Evolutionary conservation across 1,140 invertebrate genomes (phyloP), one percentile per base, ranked within the genome.

Genomic region (Macrobrachium nipponense): DNA sequence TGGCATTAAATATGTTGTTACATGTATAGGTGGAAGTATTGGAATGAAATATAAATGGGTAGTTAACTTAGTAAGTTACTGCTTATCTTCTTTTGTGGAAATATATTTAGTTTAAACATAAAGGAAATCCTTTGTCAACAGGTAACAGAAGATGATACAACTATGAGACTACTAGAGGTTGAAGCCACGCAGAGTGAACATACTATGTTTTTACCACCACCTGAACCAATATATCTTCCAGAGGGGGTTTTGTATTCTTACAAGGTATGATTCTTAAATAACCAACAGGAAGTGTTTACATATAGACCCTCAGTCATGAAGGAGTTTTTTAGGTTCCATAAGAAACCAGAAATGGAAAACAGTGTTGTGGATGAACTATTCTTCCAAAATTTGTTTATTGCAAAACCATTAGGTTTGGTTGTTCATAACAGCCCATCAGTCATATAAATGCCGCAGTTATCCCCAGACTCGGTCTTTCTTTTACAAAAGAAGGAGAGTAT

Each of bases 181-280:
- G 89, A 95, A 90, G 93, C 93, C 87, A 93, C 93, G 84, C 92
- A 94, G 89, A 97, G 96, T 91, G 98, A 99, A 92, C 93, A 96
- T 78, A 99, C 98, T 59, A 96, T 99, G 72, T 98, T 98, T 90
- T 96, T 99, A 88, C 94, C 97, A 90, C 97, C 98, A n/a, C 98
- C 98, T 8, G 98, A 99, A 90, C 94, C 95, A 17, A 89, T 89
- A 60, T 90, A 89, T 44, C 78, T 88, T 18, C 78, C 88, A 20
- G 51, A 80, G 18, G 89, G 88, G 2, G 59, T 84, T n/a, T 81
- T 84, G 61, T 93, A 91, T 89, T 90, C 88, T 20, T 93, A 93
- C 89, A 82, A 91, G 36, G 86, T 87, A 72, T 81, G 85, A 66
- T 17, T 17, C 20, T 12, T 18, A 12, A 12, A 23, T 20, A 23